Evolutionary conservation across 1,140 invertebrate genomes (phyloP).

Genomic region (Heliconius melpomene): DNA sequence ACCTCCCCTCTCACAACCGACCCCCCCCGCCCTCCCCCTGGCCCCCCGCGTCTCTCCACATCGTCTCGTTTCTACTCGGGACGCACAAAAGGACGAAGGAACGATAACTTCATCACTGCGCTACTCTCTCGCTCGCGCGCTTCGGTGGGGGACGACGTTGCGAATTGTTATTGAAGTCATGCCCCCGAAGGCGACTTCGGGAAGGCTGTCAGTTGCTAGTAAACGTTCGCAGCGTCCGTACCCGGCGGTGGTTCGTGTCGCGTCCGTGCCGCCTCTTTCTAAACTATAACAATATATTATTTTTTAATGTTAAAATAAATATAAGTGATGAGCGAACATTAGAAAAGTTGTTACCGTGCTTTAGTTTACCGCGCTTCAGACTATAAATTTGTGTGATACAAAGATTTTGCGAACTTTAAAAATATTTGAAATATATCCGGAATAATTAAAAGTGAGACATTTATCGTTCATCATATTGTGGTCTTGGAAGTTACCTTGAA

Average conservation of each 20-base stretch:
- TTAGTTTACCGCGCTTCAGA: constrained; percentile 50
- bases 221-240: constrained; percentile 76
- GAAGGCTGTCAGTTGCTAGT: constrained; percentile 80
- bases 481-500: constrained; percentile 40
- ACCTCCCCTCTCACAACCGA: background rate
- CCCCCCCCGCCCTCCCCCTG: constrained; percentile 49
- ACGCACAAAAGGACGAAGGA: constrained; percentile 75
- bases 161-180: constrained; percentile 81
- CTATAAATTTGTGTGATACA: constrained; percentile 41
- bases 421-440: constrained; percentile 33
- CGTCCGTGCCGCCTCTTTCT: constrained; percentile 52
- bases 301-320: constrained; percentile 49
- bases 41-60: constrained; percentile 38
- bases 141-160: constrained; percentile 79
- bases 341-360: constrained; percentile 55
- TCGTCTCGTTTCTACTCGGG: constrained; percentile 69
- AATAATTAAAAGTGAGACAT: constrained; percentile 32
- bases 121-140: constrained; percentile 68
- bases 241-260: constrained; percentile 63
- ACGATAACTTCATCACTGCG: constrained; percentile 79
- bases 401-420: constrained; percentile 37
- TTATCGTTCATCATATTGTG: constrained; percentile 28
- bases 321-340: constrained; percentile 64
- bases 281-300: constrained; percentile 59
- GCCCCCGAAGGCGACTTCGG: constrained; percentile 80